Evolutionary conservation across 2,888 invertebrate genomes (phyloP).

Genomic region (Urechis unicinctus): DNA sequence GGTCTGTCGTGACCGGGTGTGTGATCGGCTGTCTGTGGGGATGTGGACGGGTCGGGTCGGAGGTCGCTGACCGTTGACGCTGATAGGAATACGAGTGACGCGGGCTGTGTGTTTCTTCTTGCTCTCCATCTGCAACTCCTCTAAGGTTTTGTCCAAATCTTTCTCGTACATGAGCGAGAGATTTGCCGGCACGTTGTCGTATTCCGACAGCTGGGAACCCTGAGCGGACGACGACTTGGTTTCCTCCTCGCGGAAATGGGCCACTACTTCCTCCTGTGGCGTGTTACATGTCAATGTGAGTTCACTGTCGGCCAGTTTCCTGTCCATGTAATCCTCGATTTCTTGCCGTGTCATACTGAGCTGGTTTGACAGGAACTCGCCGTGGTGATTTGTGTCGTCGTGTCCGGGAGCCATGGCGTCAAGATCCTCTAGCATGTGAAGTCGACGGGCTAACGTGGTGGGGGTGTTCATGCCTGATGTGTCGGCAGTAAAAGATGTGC

Average conservation of each 20-base stretch:
- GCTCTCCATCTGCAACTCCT: not conserved
- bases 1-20: too few relatives aligned
- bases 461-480: conserved; percentile 34
- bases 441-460: conserved; percentile 15
- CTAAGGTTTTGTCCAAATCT: not conserved
- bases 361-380: not conserved
- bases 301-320: not conserved
- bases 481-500: conserved; percentile 38
- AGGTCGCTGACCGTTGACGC: too few relatives aligned
- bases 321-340: not conserved
- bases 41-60: too few relatives aligned
- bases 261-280: too few relatives aligned
- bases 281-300: too few relatives aligned
- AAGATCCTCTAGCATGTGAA: not conserved
- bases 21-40: too few relatives aligned
- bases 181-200: not conserved
- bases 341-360: not conserved
- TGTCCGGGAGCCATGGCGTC: not conserved
- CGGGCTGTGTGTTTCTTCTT: too few relatives aligned
- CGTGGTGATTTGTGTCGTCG: not conserved
- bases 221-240: too few relatives aligned
- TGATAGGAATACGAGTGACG: too few relatives aligned
- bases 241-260: too few relatives aligned
- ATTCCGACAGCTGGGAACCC: not conserved
- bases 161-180: not conserved